These are phyloP conservation scores for Oreochromis tanganicae DNA, from an alignment of 2,113 vertebrate species.

Conservation along the genomic window DNA sequence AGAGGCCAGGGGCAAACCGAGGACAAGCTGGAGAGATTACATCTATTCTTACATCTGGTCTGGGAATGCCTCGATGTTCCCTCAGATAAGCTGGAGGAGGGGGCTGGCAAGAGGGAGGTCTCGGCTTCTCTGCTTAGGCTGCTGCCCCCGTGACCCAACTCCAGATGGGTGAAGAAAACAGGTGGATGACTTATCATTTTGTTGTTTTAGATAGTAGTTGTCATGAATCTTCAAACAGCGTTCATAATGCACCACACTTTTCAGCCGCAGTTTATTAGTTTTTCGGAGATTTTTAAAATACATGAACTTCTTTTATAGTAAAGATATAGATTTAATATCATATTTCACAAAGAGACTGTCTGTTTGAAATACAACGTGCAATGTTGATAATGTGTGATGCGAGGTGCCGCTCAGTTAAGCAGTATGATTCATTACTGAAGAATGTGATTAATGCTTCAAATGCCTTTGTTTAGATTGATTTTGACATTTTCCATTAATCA, in stretches of 20 bases:
- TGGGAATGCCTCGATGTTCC: not conserved
- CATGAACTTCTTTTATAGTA: not conserved
- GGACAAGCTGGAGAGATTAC: fast-evolving
- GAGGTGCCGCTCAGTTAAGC: not conserved
- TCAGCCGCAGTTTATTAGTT: not conserved
- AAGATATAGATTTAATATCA: not conserved
- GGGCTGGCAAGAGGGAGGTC: not conserved
- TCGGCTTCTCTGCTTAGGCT: not conserved
- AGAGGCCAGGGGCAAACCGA: not conserved
- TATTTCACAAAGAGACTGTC: not conserved
- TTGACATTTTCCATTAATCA: not conserved
- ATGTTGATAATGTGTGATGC: not conserved
- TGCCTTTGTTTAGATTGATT: not conserved
- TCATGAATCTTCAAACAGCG: not conserved
- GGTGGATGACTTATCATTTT: not conserved
- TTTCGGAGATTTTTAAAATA: not conserved
- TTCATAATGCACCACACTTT: not conserved
- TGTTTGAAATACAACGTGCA: not conserved
- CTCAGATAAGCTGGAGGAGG: not conserved
- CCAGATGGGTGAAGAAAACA: not conserved
- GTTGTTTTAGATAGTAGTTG: not conserved
- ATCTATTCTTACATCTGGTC: not conserved
- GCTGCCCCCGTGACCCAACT: not conserved
- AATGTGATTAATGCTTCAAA: not conserved
- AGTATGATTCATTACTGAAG: not conserved